phyloP scores from a whole-genome alignment of 2,113 vertebrate species.

The Oophaga pumilio region DNA sequence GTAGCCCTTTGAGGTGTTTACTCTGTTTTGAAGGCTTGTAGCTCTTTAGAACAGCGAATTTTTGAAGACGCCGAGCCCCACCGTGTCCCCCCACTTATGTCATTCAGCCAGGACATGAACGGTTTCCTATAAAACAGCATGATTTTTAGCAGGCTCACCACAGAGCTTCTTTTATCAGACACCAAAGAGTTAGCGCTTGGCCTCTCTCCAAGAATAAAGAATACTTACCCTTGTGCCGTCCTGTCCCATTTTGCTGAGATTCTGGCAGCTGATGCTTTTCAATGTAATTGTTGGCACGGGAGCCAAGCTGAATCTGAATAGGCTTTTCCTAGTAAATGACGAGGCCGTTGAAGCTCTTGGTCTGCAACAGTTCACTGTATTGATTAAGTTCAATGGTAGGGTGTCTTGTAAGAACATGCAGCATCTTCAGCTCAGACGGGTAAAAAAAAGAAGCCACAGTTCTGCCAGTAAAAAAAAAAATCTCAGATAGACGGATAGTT shows the following conservation, averaged over 20 bases:
- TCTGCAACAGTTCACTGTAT: constrained; percentile 60
- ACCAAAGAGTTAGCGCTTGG: constrained; percentile 65
- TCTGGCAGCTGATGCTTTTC: constrained; percentile 64
- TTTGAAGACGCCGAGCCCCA: not conserved
- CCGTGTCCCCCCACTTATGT: constrained; percentile 3
- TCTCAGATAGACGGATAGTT: constrained; percentile 61
- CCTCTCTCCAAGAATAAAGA: constrained; percentile 65
- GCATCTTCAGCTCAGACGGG: constrained; percentile 57
- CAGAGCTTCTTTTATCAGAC: constrained; percentile 64
- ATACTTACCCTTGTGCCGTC: constrained; percentile 69
- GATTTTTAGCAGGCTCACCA: constrained; percentile 61
- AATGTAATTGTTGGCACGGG: constrained; percentile 66
- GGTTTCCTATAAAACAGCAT: constrained; percentile 62
- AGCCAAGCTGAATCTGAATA: constrained; percentile 60
- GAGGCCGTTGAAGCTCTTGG: constrained; percentile 55
- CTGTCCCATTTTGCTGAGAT: constrained; percentile 59
- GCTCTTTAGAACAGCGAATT: not conserved
- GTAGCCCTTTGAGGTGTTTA: not conserved
- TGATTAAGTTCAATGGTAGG: constrained; percentile 66
- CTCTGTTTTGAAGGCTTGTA: not conserved
- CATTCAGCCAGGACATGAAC: constrained; percentile 55
- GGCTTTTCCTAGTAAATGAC: constrained; percentile 64
- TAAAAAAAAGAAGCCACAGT: constrained; percentile 60
- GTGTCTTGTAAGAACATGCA: constrained; percentile 62
- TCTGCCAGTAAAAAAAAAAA: constrained; percentile 62